Conservation (phyloP, 2,113 vertebrate species). For the Marcusenius ussheri region DNA sequence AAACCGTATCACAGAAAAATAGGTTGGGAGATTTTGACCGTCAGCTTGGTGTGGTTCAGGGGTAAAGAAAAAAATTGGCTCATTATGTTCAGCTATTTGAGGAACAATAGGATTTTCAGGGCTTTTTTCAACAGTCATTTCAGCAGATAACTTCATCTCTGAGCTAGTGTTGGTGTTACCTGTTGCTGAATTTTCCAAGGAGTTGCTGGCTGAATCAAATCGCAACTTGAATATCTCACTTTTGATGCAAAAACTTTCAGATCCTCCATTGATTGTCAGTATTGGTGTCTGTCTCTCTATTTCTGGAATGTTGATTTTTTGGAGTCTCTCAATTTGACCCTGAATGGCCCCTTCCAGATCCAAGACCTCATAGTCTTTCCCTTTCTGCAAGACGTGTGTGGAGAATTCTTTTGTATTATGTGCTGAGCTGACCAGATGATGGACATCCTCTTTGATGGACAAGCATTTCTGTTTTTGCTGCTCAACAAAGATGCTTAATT, state of each 20-base stretch:
- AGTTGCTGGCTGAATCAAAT: slow-evolving; percentile 10
- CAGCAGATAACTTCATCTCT: not conserved
- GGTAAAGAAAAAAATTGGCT: not conserved
- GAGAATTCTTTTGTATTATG: slow-evolving; percentile 28
- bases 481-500: slow-evolving; percentile 18
- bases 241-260: not conserved
- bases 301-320: not conserved
- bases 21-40: not conserved
- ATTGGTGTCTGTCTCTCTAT: slow-evolving; percentile 14
- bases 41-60: not conserved
- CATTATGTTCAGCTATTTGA: not conserved
- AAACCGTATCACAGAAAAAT: not conserved
- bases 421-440: slow-evolving; percentile 27
- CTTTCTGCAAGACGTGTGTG: slow-evolving; percentile 21
- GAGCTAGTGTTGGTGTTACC: not conserved
- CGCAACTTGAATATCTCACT: slow-evolving; percentile 24
- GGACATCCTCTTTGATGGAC: slow-evolving; percentile 19
- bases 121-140: not conserved
- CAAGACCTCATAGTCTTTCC: slow-evolving; percentile 32
- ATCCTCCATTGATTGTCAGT: slow-evolving; percentile 17
- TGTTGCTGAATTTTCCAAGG: not conserved
- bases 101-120: not conserved
- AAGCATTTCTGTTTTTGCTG: slow-evolving; percentile 18
- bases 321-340: slow-evolving; percentile 23
- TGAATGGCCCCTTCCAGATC: slow-evolving; percentile 29